Percentiles rank a stretch among this genome's conserved stretches.
These are phyloP conservation scores for Eriosoma lanigerum DNA, from an alignment of 1,140 invertebrate species.

Conservation along the genomic window DNA sequence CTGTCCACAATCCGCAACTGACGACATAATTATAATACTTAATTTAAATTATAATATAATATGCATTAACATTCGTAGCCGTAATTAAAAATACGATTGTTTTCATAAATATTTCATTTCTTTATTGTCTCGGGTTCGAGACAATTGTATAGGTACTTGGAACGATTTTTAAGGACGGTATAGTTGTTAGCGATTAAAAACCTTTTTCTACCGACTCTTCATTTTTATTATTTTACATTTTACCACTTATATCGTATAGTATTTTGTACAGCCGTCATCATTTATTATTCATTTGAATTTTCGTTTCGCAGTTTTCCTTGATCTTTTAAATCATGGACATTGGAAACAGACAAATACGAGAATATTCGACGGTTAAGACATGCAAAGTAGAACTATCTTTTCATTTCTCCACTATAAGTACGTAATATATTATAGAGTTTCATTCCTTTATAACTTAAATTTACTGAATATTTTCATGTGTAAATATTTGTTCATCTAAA, in stretches of 20 bases:
- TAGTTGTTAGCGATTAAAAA: conserved; percentile 28
- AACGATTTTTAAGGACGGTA: conserved; percentile 37
- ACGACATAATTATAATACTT: too few relatives aligned
- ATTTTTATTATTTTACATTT: conserved; percentile 41
- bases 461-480: too few relatives aligned
- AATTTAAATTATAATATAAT: not conserved
- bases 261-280: conserved; percentile 13
- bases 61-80: not conserved
- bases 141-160: not conserved
- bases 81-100: conserved; percentile 22
- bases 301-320: conserved; percentile 7
- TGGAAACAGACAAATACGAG: not conserved
- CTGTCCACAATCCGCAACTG: too few relatives aligned
- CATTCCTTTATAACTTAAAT: not conserved
- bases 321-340: conserved; percentile 32
- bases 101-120: conserved; percentile 29
- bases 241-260: not conserved
- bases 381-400: conserved; percentile 15
- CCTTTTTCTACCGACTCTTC: not conserved
- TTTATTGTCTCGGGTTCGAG: not conserved
- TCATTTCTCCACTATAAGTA: not conserved
- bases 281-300: conserved; percentile 40
- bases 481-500: not conserved
- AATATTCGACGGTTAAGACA: not conserved
- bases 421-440: not conserved